Evolutionary conservation across 92 coral and sea anemone genomes (phyloP), one percentile per base, ranked within the genome.

Genomic region (Epizoanthus ramosus): DNA sequence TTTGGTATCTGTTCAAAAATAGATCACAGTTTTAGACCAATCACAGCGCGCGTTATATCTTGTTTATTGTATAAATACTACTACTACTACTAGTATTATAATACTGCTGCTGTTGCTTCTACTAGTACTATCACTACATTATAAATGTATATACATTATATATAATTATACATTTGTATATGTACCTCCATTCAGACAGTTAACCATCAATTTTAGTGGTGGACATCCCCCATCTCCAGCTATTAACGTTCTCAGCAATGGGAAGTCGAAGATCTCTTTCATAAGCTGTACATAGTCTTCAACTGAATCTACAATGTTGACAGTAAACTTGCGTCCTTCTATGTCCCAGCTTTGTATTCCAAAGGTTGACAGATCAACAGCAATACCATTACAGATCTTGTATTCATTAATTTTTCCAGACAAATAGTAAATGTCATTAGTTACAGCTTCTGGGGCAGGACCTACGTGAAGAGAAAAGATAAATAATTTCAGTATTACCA

Each of bases 391-490:
- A 24, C 98, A 93, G 56, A 87, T 93, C 68, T 90, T 96, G 94
- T 93, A 96, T 73, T 89, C 88, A 73, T 90, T 75, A 47, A 96
- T 92, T 8, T 66, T 79, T 69, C 87, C 83, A 28, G 98, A 88
- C 47, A 91, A 64, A 25, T 91, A 86, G 79, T 63, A 93, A 31
- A 96, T 96, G 65, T 93, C 85, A 68, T 90, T 90, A 1, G 99
- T 96, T 64, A 91, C 91, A n/a, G 75, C 92, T 73, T 96, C 99
- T 73, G 99, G 98, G 13, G 98, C 98, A 19, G 99, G 99, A 53
- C 98, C 99, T 96, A 50, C 22, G 37, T 16, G 59, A 21, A 13
- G 12, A 45, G 22, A 50, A 6, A 69, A 37, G 10, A 15, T 5
- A n/a, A 21, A 2, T 25, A 5, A n/a, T 28, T 24, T 15, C 24